These are phyloP conservation scores for Xiphophorus hellerii DNA, from an alignment of 2,113 vertebrate genomes.

Conservation along the genomic window DNA sequence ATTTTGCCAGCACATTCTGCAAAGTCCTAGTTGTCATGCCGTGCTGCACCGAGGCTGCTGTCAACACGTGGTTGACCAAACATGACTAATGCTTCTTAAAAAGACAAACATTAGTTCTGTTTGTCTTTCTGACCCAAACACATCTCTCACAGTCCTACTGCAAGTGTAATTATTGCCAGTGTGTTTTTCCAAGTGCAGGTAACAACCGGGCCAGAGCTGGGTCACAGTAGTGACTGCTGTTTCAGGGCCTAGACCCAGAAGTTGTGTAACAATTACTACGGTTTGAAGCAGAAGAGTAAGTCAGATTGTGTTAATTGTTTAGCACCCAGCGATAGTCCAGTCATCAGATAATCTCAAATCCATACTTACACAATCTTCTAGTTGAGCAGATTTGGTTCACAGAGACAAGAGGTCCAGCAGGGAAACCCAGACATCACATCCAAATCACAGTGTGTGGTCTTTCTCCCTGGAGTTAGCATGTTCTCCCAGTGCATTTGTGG, in stretches of 20 bases:
- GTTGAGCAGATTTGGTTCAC: too few species aligned
- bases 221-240: conserved; percentile 40
- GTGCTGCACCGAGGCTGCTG: conserved; percentile 36
- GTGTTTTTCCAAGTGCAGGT: conserved; percentile 52
- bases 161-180: conserved; percentile 44
- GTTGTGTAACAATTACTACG: conserved; percentile 2
- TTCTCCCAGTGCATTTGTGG: too few species aligned
- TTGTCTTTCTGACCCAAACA: conserved; percentile 62
- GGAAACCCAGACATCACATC: too few species aligned
- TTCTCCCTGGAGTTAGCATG: too few species aligned
- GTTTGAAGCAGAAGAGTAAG: neutral
- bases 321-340: neutral
- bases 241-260: conserved; percentile 6
- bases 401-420: too few species aligned
- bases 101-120: neutral
- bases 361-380: too few species aligned
- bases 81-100: conserved; percentile 47
- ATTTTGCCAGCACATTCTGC: conserved; percentile 21
- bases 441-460: too few species aligned
- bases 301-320: neutral
- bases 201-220: conserved; percentile 24
- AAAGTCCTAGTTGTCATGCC: conserved; percentile 17
- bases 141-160: conserved; percentile 46
- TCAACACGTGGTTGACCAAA: conserved; percentile 55
- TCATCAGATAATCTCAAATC: too few species aligned